phyloP scores from a whole-genome alignment of 2,113 vertebrate species.

The Chionomys nivalis region DNA sequence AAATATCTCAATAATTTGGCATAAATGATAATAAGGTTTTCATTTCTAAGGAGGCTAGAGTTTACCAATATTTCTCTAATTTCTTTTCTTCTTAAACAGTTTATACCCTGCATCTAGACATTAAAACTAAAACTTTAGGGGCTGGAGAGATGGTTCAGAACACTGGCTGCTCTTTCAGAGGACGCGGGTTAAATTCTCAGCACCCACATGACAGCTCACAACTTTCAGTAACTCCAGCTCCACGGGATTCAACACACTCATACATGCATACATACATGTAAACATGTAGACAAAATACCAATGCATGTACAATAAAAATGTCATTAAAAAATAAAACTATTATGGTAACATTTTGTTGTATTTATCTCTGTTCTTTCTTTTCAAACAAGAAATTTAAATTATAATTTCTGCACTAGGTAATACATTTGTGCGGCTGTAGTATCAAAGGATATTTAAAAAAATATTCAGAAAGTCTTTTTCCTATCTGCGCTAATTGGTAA shows the following conservation, averaged over 20 bases:
- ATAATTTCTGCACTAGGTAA: background rate
- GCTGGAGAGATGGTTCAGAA: background rate
- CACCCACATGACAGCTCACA: background rate
- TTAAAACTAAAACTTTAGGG: constrained; percentile 31
- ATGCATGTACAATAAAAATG: background rate
- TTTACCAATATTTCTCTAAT: constrained; percentile 11
- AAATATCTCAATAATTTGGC: constrained; percentile 26
- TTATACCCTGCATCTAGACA: background rate
- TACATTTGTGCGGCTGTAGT: background rate
- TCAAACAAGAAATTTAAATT: background rate
- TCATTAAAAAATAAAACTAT: background rate
- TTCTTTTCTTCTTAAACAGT: background rate
- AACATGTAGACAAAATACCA: background rate
- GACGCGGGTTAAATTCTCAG: background rate
- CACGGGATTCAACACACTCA: background rate
- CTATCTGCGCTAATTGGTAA: background rate
- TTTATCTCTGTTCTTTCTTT: constrained; percentile 11
- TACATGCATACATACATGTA: background rate
- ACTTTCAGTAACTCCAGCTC: background rate
- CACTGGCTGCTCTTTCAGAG: background rate
- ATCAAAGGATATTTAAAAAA: background rate
- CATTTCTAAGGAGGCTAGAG: constrained; percentile 26
- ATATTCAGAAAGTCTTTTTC: background rate
- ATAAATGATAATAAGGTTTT: constrained; percentile 27
- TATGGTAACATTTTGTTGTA: background rate